Conservation (phyloP, 2,888 invertebrate genomes). For the Sipha maydis region DNA sequence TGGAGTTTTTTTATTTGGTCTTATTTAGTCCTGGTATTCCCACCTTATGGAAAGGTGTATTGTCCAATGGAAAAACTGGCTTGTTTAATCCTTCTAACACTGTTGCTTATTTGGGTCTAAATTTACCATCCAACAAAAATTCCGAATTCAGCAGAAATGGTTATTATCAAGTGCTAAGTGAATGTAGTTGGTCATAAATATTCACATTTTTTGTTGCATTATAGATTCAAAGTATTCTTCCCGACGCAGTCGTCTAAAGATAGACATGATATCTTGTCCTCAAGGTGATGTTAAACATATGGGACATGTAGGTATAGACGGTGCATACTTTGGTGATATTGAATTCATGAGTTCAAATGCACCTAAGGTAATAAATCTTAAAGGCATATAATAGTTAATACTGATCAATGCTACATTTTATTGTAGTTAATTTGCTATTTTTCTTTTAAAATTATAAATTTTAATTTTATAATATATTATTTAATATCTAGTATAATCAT, state of each 20-base stretch:
- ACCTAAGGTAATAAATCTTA: conserved; percentile 64
- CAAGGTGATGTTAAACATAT: conserved; percentile 98
- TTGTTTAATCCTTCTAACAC: conserved; percentile 90
- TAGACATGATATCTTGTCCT: conserved; percentile 96
- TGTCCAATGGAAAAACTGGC: conserved; percentile 91
- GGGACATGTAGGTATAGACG: conserved; percentile 94
- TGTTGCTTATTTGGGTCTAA: conserved; percentile 86
- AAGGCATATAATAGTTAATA: not conserved
- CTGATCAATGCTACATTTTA: not conserved
- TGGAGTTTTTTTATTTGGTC: not conserved
- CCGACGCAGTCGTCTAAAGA: conserved; percentile 72
- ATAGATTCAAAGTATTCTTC: conserved; percentile 73
- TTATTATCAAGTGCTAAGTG: conserved; percentile 61
- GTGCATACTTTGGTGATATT: conserved; percentile 96
- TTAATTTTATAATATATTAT: not conserved
- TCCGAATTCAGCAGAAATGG: conserved; percentile 69
- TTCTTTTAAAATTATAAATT: no score
- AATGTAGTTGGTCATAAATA: not conserved
- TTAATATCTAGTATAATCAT: conserved; percentile 73
- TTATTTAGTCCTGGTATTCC: conserved; percentile 66
- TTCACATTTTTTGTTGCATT: conserved; percentile 2
- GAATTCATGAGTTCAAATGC: conserved; percentile 75
- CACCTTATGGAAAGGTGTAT: conserved; percentile 88
- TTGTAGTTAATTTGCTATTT: not conserved
- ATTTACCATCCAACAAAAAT: conserved; percentile 74